Evolutionary conservation across 2,113 vertebrate genomes (phyloP).

Genomic region (Ptychochromis oligacanthus): DNA sequence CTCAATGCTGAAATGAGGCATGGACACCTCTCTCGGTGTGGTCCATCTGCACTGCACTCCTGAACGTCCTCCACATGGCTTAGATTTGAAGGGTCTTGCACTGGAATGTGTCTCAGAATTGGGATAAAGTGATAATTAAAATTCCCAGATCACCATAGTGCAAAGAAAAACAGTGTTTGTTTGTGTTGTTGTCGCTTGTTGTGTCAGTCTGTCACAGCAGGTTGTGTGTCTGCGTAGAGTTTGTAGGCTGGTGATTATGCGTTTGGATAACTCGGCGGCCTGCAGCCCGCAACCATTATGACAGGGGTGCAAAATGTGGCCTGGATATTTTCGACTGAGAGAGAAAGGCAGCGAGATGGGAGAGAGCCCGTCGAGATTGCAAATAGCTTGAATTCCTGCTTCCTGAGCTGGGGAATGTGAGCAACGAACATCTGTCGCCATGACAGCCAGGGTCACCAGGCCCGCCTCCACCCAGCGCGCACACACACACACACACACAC

Average conservation of each 20-base stretch:
- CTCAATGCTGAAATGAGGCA: neutral
- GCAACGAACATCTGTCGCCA: conserved; percentile 77
- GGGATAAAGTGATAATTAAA: conserved; percentile 65
- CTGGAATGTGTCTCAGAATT: conserved; percentile 69
- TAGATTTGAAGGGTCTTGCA: conserved; percentile 64
- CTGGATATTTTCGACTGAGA: conserved; percentile 59
- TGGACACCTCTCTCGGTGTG: neutral
- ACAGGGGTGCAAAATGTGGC: conserved; percentile 62
- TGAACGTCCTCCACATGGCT: conserved; percentile 64
- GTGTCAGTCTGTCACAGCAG: conserved; percentile 8
- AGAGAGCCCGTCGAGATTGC: conserved; percentile 48
- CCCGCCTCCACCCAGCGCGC: conserved; percentile 35
- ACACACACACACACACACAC: conserved; percentile 2
- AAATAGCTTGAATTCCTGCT: conserved; percentile 78
- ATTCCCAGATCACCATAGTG: conserved; percentile 5
- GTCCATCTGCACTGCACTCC: conserved; percentile 35
- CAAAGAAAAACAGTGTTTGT: neutral
- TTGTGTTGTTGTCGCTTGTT: neutral
- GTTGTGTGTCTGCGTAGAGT: conserved; percentile 19
- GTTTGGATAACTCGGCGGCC: conserved; percentile 52
- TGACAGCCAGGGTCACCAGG: conserved; percentile 73
- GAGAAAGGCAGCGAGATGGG: neutral
- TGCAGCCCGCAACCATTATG: conserved; percentile 40
- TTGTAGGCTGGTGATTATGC: conserved; percentile 49
- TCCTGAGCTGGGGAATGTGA: conserved; percentile 73